phyloP scores from a whole-genome alignment of 2,888 invertebrate species.

The Euzetes globulus region DNA sequence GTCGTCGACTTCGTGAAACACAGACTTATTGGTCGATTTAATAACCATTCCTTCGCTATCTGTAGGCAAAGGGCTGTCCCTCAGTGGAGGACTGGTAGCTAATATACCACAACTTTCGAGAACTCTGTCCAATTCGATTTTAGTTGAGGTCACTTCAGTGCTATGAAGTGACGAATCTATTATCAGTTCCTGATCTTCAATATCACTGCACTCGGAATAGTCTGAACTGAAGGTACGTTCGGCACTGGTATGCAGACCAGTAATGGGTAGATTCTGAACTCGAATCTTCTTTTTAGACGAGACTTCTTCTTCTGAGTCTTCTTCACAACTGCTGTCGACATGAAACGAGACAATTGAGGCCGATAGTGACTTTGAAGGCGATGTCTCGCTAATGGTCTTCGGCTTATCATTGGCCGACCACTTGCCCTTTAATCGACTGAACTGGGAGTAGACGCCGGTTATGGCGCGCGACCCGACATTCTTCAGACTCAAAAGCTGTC shows the following conservation, averaged over 20 bases:
- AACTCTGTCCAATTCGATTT: conserved; percentile 43
- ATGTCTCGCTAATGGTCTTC: conserved; percentile 6
- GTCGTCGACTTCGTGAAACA: conserved; percentile 41
- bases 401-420: conserved; percentile 23
- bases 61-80: conserved; percentile 10
- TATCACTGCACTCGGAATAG: conserved; percentile 41
- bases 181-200: conserved; percentile 37
- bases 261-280: conserved; percentile 1
- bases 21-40: conserved; percentile 23
- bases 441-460: conserved; percentile 33
- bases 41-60: conserved; percentile 4
- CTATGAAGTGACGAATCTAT: neutral
- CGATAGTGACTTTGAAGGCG: neutral
- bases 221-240: conserved; percentile 42
- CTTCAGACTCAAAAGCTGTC: conserved; percentile 69
- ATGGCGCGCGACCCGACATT: conserved; percentile 56
- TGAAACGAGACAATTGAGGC: neutral
- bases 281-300: conserved; percentile 17
- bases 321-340: conserved; percentile 6
- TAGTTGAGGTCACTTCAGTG: neutral
- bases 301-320: conserved; percentile 38
- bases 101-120: conserved; percentile 48
- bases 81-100: conserved; percentile 44
- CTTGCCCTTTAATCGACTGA: conserved; percentile 35
- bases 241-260: conserved; percentile 31